These are phyloP conservation scores for Sciurus vulgaris DNA, from an alignment of 2,797 vertebrate genomes.

Conservation along the genomic window DNA sequence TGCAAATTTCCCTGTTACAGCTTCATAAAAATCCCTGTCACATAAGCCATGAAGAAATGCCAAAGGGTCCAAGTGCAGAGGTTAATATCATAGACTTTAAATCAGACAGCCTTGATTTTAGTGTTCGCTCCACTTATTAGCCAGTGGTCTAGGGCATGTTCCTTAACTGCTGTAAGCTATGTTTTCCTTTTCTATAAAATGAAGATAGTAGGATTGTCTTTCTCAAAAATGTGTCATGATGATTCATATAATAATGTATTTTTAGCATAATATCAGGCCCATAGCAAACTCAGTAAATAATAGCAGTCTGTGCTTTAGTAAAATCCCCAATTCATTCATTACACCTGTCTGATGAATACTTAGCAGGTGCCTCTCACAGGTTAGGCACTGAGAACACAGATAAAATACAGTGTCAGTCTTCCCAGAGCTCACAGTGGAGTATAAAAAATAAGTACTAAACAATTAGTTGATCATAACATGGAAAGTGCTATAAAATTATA, in stretches of 20 bases:
- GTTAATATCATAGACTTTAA: slow-evolving; percentile 10
- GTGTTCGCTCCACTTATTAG: not conserved
- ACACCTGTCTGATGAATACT: not conserved
- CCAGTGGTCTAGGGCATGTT: not conserved
- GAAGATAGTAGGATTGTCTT: not conserved
- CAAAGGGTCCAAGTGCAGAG: not conserved
- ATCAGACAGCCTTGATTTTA: not conserved
- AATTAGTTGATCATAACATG: not conserved
- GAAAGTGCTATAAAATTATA: not conserved
- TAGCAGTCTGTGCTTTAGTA: not conserved
- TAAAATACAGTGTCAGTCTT: not conserved
- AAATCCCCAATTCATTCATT: not conserved
- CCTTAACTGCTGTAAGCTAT: not conserved
- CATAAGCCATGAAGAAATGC: slow-evolving; percentile 11
- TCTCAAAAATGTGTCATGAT: slow-evolving; percentile 29
- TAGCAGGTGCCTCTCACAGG: not conserved
- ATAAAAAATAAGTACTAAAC: not conserved
- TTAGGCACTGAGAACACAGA: not conserved
- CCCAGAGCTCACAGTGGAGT: not conserved
- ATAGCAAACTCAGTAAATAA: not conserved
- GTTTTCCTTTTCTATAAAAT: slow-evolving; percentile 43
- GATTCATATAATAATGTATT: slow-evolving; percentile 43
- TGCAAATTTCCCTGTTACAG: not conserved
- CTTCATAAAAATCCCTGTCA: slow-evolving; percentile 28
- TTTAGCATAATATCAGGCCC: not conserved